A percentile compares a stretch with the other conserved stretches of the same genome.
Conservation (phyloP, 2,888 invertebrate genomes). For the Drosophila quinaria region DNA sequence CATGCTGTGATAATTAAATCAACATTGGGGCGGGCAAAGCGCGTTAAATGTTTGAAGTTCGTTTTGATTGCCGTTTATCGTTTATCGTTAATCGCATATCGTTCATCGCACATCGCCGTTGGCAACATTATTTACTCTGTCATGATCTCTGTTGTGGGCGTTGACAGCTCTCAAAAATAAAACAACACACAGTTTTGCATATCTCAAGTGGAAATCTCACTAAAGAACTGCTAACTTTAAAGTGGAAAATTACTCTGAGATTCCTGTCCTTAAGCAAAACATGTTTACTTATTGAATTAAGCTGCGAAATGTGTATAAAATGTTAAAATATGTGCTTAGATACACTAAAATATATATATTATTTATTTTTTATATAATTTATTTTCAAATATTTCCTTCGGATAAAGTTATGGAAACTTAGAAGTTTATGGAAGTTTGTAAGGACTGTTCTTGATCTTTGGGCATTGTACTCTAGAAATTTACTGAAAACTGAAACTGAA, state of each 20-base stretch:
- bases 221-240: conserved; percentile 5
- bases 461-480: too few species aligned
- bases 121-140: conserved; percentile 20
- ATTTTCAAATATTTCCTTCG: too few species aligned
- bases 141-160: conserved; percentile 37
- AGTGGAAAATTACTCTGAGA: conserved; percentile 1
- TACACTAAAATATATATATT: background rate
- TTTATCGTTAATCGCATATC: conserved; percentile 35
- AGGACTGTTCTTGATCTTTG: background rate
- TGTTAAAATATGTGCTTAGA: background rate
- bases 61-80: conserved; percentile 68
- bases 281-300: background rate
- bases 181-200: conserved; percentile 56
- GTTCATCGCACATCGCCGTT: conserved; percentile 12
- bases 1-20: conserved; percentile 81
- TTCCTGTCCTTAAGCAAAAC: background rate
- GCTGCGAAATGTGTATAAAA: background rate
- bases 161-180: conserved; percentile 37
- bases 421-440: background rate
- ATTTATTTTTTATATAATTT: too few species aligned
- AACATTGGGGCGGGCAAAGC: conserved; percentile 62
- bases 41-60: conserved; percentile 71
- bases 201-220: conserved; percentile 66
- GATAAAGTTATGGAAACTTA: too few species aligned
- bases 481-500: too few species aligned